Conservation (phyloP, 2,888 invertebrate genomes). For the Petrolisthes manimaculis region DNA sequence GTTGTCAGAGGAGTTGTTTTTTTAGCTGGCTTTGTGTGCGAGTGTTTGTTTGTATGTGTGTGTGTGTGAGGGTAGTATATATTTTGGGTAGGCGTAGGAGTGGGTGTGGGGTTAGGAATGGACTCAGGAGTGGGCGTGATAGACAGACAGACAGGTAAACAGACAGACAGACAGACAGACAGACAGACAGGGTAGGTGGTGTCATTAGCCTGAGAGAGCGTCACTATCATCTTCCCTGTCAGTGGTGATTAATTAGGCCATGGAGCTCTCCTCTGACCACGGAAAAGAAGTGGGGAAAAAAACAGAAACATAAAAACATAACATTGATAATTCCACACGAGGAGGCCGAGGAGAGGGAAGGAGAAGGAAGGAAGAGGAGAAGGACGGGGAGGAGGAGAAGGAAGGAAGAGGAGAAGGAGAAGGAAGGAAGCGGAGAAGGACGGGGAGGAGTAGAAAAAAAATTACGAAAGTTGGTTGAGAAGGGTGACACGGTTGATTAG, state of each 20-base stretch:
- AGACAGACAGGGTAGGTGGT: too few relatives aligned
- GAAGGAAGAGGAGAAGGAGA: background rate
- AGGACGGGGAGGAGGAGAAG: background rate
- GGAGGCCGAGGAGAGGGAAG: too few relatives aligned
- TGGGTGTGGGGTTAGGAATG: background rate
- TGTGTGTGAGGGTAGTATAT: too few relatives aligned
- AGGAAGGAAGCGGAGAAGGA: background rate
- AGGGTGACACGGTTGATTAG: constrained; percentile 5
- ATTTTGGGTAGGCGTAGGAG: background rate
- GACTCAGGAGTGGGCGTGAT: background rate
- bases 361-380: background rate
- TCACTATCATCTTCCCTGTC: too few relatives aligned
- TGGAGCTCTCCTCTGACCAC: too few relatives aligned
- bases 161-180: too few relatives aligned
- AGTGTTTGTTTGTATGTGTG: constrained; percentile 1
- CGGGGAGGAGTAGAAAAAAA: background rate
- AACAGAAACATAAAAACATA: background rate
- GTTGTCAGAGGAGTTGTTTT: too few relatives aligned
- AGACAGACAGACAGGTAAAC: too few relatives aligned
- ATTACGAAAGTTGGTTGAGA: background rate
- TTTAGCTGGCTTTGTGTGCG: too few relatives aligned
- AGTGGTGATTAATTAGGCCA: too few relatives aligned
- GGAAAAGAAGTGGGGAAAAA: background rate
- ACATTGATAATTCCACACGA: background rate
- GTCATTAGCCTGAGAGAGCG: too few relatives aligned